Percentiles rank a stretch among this genome's conserved stretches.
Conservation (phyloP, 2,888 invertebrate species). For the Leptarthrus brevirostris region DNA sequence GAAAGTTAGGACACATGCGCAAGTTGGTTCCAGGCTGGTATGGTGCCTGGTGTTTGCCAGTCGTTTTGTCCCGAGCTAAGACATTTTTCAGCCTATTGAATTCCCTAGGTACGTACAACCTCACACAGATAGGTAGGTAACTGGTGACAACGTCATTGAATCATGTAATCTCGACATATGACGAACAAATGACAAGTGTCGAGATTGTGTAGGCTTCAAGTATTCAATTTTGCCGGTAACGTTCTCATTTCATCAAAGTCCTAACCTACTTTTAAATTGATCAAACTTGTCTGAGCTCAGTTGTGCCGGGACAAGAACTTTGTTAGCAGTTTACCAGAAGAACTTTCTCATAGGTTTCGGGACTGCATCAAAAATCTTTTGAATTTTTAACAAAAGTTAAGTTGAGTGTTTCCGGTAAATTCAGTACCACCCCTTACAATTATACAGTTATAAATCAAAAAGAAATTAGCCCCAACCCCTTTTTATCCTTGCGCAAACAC, state of each 20-base stretch:
- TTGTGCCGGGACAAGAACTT: no score
- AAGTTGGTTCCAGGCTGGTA: no score
- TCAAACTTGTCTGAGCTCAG: no score
- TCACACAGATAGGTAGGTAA: neutral
- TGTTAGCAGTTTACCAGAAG: no score
- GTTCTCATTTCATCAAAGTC: no score
- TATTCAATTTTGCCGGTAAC: no score
- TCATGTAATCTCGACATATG: conserved; percentile 23
- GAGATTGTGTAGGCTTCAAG: conserved; percentile 6
- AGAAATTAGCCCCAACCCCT: conserved; percentile 6
- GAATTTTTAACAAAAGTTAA: no score
- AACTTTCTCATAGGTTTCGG: no score
- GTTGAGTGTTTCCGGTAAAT: no score
- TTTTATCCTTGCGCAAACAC: neutral
- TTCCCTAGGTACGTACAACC: neutral
- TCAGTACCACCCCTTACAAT: neutral
- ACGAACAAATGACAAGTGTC: conserved; percentile 14
- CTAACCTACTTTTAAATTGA: no score
- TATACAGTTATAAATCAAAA: neutral
- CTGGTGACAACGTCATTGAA: conserved; percentile 28
- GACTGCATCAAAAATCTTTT: no score
- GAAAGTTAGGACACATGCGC: conserved; percentile 29
- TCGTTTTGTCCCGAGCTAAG: neutral
- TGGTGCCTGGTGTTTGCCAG: neutral
- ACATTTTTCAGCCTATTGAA: neutral